Base-by-base conservation (phyloP, 1,140 invertebrate genomes). In the Acyrthosiphon pisum region DNA sequence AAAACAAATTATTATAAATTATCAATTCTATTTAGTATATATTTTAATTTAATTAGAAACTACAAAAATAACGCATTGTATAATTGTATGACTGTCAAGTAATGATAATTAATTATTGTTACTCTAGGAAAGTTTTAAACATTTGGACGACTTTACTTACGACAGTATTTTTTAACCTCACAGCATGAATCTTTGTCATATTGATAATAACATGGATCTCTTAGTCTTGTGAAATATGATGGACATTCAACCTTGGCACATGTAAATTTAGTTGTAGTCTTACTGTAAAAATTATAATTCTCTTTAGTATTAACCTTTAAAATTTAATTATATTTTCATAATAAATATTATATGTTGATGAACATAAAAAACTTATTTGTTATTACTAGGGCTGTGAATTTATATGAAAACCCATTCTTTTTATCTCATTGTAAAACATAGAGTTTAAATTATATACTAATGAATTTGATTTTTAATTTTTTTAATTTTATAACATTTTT, bases 171-270 rank as follows among this genome's bases (percentile, higher is more conserved):
- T 11, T 83, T 81, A 48, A 93, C 35, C 41, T 93, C 91, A 50
- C 91, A 93, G 26, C 91, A 93, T 22, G 26, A 56, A 93, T 93
- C 81, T 93, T 22, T 86, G 9, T 86, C 23, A 37, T 86, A 93
- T 93, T 93, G 91, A 93, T 93, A 84, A 86, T 93, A 93, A 44
- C 91, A 93, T 22, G 68, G n/a, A 22, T 53, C 76, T 14, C 14
- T 56, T 83, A 86, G 4, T 26, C 37, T 37, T 48, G 48, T 83
- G 50, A 93, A 93, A 30, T 30, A 56, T 56, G 81, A 84, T 41
- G 91, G 91, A 56, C 91, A 93, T 93, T 93, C 91, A 56, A 93
- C 91, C 35, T 56, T 50, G 48, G 91, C 91, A 11, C 91, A 93
- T 56, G 35, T 50, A 44, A 93, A 93, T 84, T 93, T 50, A 9